Conservation (phyloP, 2,797 vertebrate genomes). For the Zenarchopterus dispar region DNA sequence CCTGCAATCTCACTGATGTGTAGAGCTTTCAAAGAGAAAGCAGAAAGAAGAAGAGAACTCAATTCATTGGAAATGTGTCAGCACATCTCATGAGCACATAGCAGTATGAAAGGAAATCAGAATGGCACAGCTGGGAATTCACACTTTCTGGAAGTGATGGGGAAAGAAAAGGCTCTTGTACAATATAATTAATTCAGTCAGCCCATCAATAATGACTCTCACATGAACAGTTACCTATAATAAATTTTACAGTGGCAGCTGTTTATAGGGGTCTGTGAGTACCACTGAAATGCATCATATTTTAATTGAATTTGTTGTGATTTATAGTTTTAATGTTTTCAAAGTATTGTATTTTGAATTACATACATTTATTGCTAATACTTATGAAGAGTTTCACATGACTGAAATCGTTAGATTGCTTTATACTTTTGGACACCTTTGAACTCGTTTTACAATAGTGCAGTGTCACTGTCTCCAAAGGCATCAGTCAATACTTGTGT, state of each 20-base stretch:
- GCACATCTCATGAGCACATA: slow-evolving; percentile 44
- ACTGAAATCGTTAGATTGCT: slow-evolving; percentile 4
- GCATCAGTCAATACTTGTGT: too few species aligned
- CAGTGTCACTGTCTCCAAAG: too few species aligned
- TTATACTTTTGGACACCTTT: slow-evolving; percentile 5
- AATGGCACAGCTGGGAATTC: slow-evolving; percentile 43
- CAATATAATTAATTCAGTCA: slow-evolving; percentile 16
- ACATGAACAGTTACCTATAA: slow-evolving; percentile 16
- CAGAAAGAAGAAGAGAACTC: neutral
- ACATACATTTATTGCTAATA: slow-evolving; percentile 7
- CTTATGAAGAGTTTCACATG: slow-evolving; percentile 10
- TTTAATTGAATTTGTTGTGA: slow-evolving; percentile 22
- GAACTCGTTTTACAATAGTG: too few species aligned
- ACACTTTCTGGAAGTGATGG: slow-evolving; percentile 18
- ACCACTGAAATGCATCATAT: slow-evolving; percentile 31
- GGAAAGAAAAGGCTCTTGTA: slow-evolving; percentile 24
- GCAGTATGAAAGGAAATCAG: slow-evolving; percentile 47
- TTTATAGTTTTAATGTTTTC: slow-evolving; percentile 45
- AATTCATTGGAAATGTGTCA: slow-evolving; percentile 62
- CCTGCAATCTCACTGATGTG: slow-evolving; percentile 40
- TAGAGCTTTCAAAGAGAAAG: slow-evolving; percentile 30
- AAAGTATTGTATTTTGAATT: slow-evolving; percentile 9
- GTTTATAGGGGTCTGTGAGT: slow-evolving; percentile 17
- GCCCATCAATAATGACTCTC: slow-evolving; percentile 23
- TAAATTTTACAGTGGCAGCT: slow-evolving; percentile 8